These are phyloP conservation scores for Petrocephalus zakoni DNA, from an alignment of 2,113 vertebrate species.

Conservation along the genomic window DNA sequence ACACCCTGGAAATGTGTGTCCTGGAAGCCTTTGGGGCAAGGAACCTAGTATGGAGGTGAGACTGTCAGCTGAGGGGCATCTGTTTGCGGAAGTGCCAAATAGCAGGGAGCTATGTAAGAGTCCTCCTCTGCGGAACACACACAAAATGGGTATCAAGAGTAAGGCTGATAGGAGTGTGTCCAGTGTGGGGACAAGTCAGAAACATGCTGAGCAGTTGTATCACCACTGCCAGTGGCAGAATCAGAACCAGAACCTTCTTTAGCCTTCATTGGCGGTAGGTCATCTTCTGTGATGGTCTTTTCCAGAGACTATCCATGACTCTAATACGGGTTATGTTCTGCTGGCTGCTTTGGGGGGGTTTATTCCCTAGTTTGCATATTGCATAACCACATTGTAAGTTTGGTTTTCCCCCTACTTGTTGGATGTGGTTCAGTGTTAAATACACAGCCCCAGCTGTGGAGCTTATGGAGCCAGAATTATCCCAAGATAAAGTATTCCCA, in stretches of 20 bases:
- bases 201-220: not conserved
- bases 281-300: not conserved
- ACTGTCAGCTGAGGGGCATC: slow-evolving; percentile 41
- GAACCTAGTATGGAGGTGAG: slow-evolving; percentile 62
- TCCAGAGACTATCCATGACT: not conserved
- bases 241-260: not conserved
- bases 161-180: not conserved
- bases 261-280: not conserved
- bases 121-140: slow-evolving; percentile 23
- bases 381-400: not conserved
- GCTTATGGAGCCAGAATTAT: not conserved
- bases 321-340: not conserved
- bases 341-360: not conserved
- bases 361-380: not conserved
- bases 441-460: slow-evolving; percentile 9
- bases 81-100: slow-evolving; percentile 63
- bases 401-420: not conserved
- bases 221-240: not conserved
- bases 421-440: not conserved
- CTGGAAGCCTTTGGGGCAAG: slow-evolving; percentile 61
- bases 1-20: not conserved
- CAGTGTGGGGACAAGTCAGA: not conserved
- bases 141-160: not conserved
- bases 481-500: not conserved
- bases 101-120: slow-evolving; percentile 44